Percentiles rank a stretch among this genome's conserved stretches.
Evolutionary conservation across 2,113 vertebrate genomes (phyloP).

Genomic region (Sakesphorus luctuosus): DNA sequence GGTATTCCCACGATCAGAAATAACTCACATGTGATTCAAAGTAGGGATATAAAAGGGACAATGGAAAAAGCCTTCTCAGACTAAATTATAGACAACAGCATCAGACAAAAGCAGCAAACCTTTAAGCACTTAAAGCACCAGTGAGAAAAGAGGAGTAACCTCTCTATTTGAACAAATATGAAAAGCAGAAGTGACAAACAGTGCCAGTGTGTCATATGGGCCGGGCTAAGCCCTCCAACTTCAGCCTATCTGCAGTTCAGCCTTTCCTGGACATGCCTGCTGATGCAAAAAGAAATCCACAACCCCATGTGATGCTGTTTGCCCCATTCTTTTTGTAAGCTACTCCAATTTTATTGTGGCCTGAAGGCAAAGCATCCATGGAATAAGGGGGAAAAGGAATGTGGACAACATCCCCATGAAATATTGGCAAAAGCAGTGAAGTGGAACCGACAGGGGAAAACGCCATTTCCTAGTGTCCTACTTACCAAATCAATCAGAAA

Average conservation of each 20-base stretch:
- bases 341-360: background rate
- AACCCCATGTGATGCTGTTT: background rate
- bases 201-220: accelerated
- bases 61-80: background rate
- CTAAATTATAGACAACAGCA: background rate
- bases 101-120: background rate
- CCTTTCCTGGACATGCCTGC: background rate
- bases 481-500: slow-evolving; percentile 29
- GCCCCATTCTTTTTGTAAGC: background rate
- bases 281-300: background rate
- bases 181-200: background rate
- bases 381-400: background rate
- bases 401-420: background rate
- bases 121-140: background rate
- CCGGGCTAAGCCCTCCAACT: background rate
- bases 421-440: background rate
- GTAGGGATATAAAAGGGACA: background rate
- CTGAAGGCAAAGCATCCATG: background rate
- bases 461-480: background rate
- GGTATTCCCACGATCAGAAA: background rate
- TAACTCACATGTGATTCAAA: background rate
- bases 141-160: background rate
- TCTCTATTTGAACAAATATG: background rate
- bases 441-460: background rate
- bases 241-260: background rate